Evolutionary conservation across 2,797 vertebrate species (phyloP).

Genomic region (Distichodus sexfasciatus): DNA sequence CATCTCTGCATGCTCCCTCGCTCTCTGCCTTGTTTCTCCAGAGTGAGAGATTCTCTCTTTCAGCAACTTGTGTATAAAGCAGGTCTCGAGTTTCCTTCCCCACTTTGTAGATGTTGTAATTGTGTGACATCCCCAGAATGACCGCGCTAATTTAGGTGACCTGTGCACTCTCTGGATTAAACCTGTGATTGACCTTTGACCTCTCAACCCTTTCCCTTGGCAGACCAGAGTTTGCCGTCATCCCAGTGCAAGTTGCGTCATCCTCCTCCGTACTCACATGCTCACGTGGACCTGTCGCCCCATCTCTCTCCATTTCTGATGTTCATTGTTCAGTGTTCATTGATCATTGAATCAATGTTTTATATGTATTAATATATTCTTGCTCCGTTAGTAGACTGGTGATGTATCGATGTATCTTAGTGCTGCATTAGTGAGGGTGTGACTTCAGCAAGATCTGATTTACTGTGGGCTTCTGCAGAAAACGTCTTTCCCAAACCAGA

Average conservation of each 20-base stretch:
- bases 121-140: conserved; percentile 48
- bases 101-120: conserved; percentile 51
- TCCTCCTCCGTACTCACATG: conserved; percentile 71
- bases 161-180: conserved; percentile 48
- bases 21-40: conserved; percentile 17
- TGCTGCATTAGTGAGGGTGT: conserved; percentile 46
- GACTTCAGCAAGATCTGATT: conserved; percentile 59
- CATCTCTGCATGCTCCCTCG: conserved; percentile 30
- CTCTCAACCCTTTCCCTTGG: conserved; percentile 42
- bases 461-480: conserved; percentile 41
- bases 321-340: conserved; percentile 34
- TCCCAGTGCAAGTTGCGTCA: conserved; percentile 86
- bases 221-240: conserved; percentile 88
- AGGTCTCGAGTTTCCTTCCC: conserved; percentile 46
- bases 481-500: conserved; percentile 39
- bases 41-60: conserved; percentile 45
- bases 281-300: conserved; percentile 85
- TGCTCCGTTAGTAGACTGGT: too few relatives aligned
- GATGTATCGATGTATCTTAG: too few relatives aligned
- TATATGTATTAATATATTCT: too few relatives aligned
- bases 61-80: conserved; percentile 35
- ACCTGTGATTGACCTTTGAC: conserved; percentile 57
- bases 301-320: conserved; percentile 37
- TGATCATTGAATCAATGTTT: too few relatives aligned
- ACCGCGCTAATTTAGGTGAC: conserved; percentile 51